These are phyloP conservation scores for Neosalanx taihuensis DNA, from an alignment of 2,797 vertebrate genomes.

Conservation along the genomic window DNA sequence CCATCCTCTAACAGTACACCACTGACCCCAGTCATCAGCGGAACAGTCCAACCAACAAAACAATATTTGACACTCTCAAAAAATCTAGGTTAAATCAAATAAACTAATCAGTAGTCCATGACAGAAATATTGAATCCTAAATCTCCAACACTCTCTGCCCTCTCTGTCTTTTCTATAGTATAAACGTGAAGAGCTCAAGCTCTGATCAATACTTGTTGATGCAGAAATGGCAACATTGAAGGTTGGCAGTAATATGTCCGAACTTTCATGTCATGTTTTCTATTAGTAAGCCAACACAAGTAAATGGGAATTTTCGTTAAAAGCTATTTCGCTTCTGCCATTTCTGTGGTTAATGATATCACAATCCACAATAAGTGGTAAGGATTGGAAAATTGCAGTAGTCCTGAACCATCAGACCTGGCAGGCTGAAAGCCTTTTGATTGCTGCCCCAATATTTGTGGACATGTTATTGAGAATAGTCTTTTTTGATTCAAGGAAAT, in stretches of 20 bases:
- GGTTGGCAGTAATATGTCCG: slow-evolving; percentile 42
- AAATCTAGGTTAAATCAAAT: slow-evolving; percentile 44
- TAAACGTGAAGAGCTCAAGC: slow-evolving; percentile 41
- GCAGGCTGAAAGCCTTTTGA: slow-evolving; percentile 32
- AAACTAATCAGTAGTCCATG: slow-evolving; percentile 11
- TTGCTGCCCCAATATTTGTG: slow-evolving; percentile 43
- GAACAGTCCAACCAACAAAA: slow-evolving; percentile 15
- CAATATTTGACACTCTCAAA: slow-evolving; percentile 31
- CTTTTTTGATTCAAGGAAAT: slow-evolving; percentile 54
- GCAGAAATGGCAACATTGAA: slow-evolving; percentile 43
- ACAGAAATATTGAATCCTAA: slow-evolving; percentile 25
- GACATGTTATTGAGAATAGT: slow-evolving; percentile 19
- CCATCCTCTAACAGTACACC: slow-evolving; percentile 50
- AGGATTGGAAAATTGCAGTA: slow-evolving; percentile 48
- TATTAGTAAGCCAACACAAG: slow-evolving; percentile 40
- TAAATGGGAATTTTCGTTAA: slow-evolving; percentile 55
- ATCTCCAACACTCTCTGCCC: slow-evolving; percentile 34
- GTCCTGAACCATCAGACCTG: slow-evolving; percentile 59
- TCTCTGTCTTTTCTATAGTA: slow-evolving; percentile 12
- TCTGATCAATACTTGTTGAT: slow-evolving; percentile 55
- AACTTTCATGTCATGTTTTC: slow-evolving; percentile 62
- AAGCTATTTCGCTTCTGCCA: slow-evolving; percentile 50
- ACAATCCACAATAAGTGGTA: slow-evolving; percentile 50
- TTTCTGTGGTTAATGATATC: slow-evolving; percentile 61
- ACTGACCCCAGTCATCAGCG: slow-evolving; percentile 47